Evolutionary conservation across 2,113 vertebrate species (phyloP), one percentile per base, ranked within the genome.

Genomic region (Taurulus bubalis): DNA sequence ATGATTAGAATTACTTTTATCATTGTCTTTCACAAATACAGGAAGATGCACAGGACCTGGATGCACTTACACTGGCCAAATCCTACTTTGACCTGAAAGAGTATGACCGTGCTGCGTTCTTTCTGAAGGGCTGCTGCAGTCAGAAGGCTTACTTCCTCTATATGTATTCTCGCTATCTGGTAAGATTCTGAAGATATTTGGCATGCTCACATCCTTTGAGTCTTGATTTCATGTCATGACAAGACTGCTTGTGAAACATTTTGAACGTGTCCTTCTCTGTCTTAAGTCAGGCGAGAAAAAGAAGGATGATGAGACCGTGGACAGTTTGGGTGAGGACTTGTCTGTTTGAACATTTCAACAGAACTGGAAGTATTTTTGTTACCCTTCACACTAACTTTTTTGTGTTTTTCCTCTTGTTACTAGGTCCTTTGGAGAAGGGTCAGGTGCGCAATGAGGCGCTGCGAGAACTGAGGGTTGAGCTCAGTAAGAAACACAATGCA

Each of bases 81-180:
- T 97, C 98, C 15, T 99, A 99, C 93, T 99, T 99, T 62, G 98
- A 99, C 88, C 95, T 99, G 62, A 99, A 99, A 90, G 98, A 99
- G 73, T 99, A 99, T 91, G 98, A 99, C 71, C 96, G 98, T 24
- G 97, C 98, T 85, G 98, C 98, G 0, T 98, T 98, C 87, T 99
- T 99, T 66, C 95, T 99, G 20, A 95, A 97, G 58, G 97, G 96
- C 77, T 99, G 98, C 91, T 96, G 96, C 90, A 99, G 98, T 90
- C 97, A 97, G 90, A 99, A 99, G 88, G 98, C 98, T 32, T 99
- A 99, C 90, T 99, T 99, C 85, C 90, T 99, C 38, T 99, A 98
- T 83, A 99, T 99, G 98, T 99, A 99, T 90, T 99, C 98, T 47
- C 96, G 98, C 90, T 99, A 99, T 77, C 93, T 99, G 96, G 98